These are phyloP conservation scores for Holcopasites calliopsidis DNA, from an alignment of 1,140 invertebrate genomes.

Conservation along the genomic window DNA sequence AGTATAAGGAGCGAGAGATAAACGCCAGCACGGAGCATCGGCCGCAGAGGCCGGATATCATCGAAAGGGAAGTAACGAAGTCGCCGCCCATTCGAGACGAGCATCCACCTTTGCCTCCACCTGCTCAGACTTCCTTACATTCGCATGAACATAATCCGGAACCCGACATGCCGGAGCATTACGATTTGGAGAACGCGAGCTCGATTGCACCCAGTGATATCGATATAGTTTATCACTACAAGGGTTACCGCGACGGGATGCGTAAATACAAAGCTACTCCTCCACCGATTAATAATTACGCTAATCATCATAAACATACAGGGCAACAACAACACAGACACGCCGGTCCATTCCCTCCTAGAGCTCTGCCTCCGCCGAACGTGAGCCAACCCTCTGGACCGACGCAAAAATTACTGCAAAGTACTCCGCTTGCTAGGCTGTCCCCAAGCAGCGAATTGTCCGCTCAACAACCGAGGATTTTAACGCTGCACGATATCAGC, in stretches of 20 bases:
- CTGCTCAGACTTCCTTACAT: slow-evolving; percentile 83
- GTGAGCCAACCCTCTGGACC: slow-evolving; percentile 81
- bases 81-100: slow-evolving; percentile 88
- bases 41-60: slow-evolving; percentile 93
- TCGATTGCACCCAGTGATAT: slow-evolving; percentile 98
- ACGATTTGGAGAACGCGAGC: slow-evolving; percentile 97
- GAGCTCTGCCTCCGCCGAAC: slow-evolving; percentile 84
- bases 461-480: slow-evolving; percentile 92
- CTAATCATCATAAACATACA: slow-evolving; percentile 88
- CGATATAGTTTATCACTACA: slow-evolving; percentile 98
- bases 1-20: slow-evolving; percentile 92
- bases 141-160: slow-evolving; percentile 84
- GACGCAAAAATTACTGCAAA: slow-evolving; percentile 86
- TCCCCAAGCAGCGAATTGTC: slow-evolving; percentile 96
- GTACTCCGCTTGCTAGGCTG: slow-evolving; percentile 92
- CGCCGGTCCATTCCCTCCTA: slow-evolving; percentile 84
- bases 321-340: slow-evolving; percentile 86
- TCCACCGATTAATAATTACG: slow-evolving; percentile 84
- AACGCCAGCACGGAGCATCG: slow-evolving; percentile 82
- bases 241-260: slow-evolving; percentile 92
- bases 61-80: slow-evolving; percentile 92
- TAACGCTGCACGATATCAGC: slow-evolving; percentile 95
- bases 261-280: slow-evolving; percentile 92
- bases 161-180: slow-evolving; percentile 95
- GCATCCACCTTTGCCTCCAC: slow-evolving; percentile 85